These are phyloP conservation scores for Crossaster papposus DNA, from an alignment of 53 echinoderm and acorn worm genomes.

Conservation along the genomic window DNA sequence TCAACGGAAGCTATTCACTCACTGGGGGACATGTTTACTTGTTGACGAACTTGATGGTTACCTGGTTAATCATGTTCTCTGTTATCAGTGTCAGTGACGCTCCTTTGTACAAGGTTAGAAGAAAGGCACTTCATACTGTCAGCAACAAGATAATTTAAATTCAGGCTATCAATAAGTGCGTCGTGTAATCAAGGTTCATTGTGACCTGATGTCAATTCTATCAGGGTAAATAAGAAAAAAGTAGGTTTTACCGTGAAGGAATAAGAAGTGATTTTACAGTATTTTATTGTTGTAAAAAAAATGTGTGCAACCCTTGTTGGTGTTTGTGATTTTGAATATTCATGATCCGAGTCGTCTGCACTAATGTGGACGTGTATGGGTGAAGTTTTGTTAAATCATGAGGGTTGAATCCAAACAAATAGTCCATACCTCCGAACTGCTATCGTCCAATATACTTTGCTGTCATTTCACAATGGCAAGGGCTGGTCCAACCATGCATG, in stretches of 20 bases:
- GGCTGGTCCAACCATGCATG: background rate
- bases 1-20: background rate
- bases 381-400: too few relatives aligned
- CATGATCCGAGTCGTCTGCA: too few relatives aligned
- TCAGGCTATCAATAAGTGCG: background rate
- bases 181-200: background rate
- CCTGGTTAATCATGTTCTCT: background rate
- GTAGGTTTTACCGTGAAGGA: background rate
- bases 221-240: background rate
- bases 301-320: background rate
- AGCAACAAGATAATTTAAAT: background rate
- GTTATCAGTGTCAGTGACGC: slow-evolving; percentile 13
- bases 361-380: too few relatives aligned
- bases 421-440: background rate
- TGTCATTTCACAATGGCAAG: background rate
- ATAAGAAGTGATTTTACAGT: background rate
- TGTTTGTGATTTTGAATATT: too few relatives aligned
- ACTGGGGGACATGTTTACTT: background rate
- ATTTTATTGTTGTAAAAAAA: background rate
- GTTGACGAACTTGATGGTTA: slow-evolving; percentile 1
- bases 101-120: background rate
- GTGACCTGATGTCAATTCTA: background rate
- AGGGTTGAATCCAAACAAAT: background rate
- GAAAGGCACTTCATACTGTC: background rate
- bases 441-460: background rate